These are phyloP conservation scores for Sphaerophoria taeniata DNA, from an alignment of 2,888 invertebrate species.

Conservation along the genomic window DNA sequence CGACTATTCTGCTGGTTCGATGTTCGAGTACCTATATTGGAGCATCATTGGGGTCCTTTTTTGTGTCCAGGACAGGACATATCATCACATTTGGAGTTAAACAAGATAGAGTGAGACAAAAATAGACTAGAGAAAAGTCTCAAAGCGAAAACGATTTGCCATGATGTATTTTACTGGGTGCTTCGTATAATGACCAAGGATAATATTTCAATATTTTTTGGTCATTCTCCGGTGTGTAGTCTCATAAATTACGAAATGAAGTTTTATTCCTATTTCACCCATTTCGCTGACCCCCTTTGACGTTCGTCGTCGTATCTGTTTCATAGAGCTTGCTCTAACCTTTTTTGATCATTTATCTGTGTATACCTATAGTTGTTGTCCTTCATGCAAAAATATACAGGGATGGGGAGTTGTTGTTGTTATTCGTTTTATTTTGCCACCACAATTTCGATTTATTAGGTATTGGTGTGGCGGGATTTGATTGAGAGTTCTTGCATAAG, in stretches of 20 bases:
- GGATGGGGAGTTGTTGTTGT: conserved; percentile 30
- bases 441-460: conserved; percentile 71
- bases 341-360: conserved; percentile 24
- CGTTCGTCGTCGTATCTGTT: not conserved
- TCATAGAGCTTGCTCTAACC: not conserved
- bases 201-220: conserved; percentile 75
- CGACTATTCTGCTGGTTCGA: conserved; percentile 31
- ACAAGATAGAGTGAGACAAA: not conserved
- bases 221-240: conserved; percentile 67
- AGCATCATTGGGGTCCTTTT: conserved; percentile 14
- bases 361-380: too few relatives aligned
- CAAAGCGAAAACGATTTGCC: conserved; percentile 69
- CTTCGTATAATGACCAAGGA: conserved; percentile 71
- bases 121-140: conserved; percentile 32
- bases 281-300: not conserved
- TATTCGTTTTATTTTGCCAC: conserved; percentile 62
- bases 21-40: not conserved
- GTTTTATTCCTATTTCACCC: conserved; percentile 61
- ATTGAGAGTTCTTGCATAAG: conserved; percentile 67
- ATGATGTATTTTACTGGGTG: conserved; percentile 73
- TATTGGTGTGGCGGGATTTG: conserved; percentile 57
- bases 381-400: conserved; percentile 51
- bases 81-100: conserved; percentile 21
- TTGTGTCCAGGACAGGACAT: conserved; percentile 22
- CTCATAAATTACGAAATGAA: conserved; percentile 69